Conservation (phyloP, 1,140 invertebrate species). For the Zaprionus camerounensis region DNA sequence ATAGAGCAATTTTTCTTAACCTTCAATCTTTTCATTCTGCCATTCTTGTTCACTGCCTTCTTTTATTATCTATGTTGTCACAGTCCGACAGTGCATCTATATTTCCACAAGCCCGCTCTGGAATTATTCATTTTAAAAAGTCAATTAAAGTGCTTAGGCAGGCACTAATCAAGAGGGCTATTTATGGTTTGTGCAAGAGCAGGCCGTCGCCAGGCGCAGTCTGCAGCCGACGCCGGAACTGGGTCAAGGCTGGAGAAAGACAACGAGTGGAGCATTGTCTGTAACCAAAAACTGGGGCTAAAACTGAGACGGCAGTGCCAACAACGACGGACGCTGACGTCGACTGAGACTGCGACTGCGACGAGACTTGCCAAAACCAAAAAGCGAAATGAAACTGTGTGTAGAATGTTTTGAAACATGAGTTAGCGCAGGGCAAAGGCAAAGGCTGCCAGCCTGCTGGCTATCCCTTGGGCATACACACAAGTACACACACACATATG, state of each 20-base stretch:
- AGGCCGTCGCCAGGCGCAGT: slow-evolving; percentile 16
- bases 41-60: not conserved
- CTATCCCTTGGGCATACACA: not conserved
- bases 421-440: slow-evolving; percentile 30
- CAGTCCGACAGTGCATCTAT: not conserved
- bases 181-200: slow-evolving; percentile 46
- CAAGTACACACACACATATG: slow-evolving; percentile 6
- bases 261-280: slow-evolving; percentile 30
- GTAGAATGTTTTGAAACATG: slow-evolving; percentile 29
- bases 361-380: slow-evolving; percentile 33
- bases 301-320: not conserved
- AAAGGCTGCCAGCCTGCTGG: not conserved
- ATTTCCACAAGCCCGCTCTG: not conserved
- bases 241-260: slow-evolving; percentile 56
- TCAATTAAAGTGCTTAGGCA: slow-evolving; percentile 44
- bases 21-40: not conserved
- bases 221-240: slow-evolving; percentile 16
- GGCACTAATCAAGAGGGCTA: slow-evolving; percentile 64
- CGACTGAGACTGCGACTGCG: not conserved
- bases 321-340: not conserved
- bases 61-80: not conserved
- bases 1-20: not conserved
- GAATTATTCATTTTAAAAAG: slow-evolving; percentile 49
- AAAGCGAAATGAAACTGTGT: slow-evolving; percentile 45
- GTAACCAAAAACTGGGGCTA: slow-evolving; percentile 5